phyloP scores from a whole-genome alignment of 1,140 invertebrate species.

The Drosophila sp. region DNA sequence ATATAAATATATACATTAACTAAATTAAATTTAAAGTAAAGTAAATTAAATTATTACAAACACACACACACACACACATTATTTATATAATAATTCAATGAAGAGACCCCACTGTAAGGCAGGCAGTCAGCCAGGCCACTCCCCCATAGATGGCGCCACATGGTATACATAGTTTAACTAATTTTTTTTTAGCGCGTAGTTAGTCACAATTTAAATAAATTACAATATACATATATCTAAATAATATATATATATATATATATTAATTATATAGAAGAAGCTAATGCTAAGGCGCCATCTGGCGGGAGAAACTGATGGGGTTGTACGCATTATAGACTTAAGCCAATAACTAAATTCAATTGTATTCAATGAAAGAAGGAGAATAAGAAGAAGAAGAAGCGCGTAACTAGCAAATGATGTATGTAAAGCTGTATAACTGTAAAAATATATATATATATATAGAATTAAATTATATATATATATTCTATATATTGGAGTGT shows the following conservation, averaged over 20 bases:
- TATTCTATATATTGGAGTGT: slow-evolving; percentile 26
- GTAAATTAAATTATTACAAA: slow-evolving; percentile 56
- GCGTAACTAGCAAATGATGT: slow-evolving; percentile 39
- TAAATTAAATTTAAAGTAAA: slow-evolving; percentile 50
- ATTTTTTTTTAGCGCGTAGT: slow-evolving; percentile 73
- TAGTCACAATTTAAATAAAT: slow-evolving; percentile 82
- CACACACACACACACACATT: slow-evolving; percentile 48
- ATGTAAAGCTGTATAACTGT: slow-evolving; percentile 37
- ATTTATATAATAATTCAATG: slow-evolving; percentile 21
- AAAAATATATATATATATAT: slow-evolving; percentile 29
- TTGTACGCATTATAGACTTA: slow-evolving; percentile 16
- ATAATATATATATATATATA: slow-evolving; percentile 23
- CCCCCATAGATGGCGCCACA: slow-evolving; percentile 33
- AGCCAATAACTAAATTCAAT: slow-evolving; percentile 52
- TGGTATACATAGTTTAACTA: slow-evolving; percentile 48
- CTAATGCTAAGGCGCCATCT: slow-evolving; percentile 37
- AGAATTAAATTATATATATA: slow-evolving; percentile 26
- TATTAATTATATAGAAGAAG: slow-evolving; percentile 25
- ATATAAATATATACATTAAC: slow-evolving; percentile 31
- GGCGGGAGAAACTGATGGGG: not conserved
- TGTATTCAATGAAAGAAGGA: slow-evolving; percentile 33
- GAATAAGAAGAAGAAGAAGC: not conserved
- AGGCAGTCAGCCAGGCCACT: not conserved
- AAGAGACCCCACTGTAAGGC: slow-evolving; percentile 14
- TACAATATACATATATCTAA: slow-evolving; percentile 28